Evolutionary conservation across 2,797 vertebrate species (phyloP).

Genomic region (Miichthys miiuy): DNA sequence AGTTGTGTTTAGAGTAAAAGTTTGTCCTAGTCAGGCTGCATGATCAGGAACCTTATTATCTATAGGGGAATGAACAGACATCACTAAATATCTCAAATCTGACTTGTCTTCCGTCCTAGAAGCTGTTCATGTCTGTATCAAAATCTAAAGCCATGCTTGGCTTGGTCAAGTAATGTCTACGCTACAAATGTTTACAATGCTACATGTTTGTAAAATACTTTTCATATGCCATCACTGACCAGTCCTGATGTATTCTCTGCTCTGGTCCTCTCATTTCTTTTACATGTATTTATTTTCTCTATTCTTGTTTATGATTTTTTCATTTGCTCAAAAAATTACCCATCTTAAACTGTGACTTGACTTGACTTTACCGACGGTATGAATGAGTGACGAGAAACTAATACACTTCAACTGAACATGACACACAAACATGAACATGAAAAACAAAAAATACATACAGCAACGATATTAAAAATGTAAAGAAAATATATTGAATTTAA

Average conservation of each 20-base stretch:
- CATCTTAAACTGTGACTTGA: constrained; percentile 87
- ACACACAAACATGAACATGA: constrained; percentile 87
- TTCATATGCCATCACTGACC: constrained; percentile 80
- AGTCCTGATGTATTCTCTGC: constrained; percentile 72
- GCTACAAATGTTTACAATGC: constrained; percentile 87
- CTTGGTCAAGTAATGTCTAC: constrained; percentile 76
- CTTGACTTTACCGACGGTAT: constrained; percentile 90
- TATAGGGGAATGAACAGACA: constrained; percentile 69
- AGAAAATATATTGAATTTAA: constrained; percentile 78
- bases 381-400: constrained; percentile 87
- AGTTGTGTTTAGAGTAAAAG: constrained; percentile 67
- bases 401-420: constrained; percentile 87
- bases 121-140: constrained; percentile 82
- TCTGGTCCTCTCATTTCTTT: constrained; percentile 82
- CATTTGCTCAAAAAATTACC: constrained; percentile 81
- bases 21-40: constrained; percentile 68
- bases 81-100: constrained; percentile 77
- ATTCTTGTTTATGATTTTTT: constrained; percentile 76
- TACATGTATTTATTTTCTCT: constrained; percentile 86
- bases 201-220: constrained; percentile 83
- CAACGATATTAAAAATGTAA: constrained; percentile 83
- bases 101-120: constrained; percentile 88
- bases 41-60: constrained; percentile 64
- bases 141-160: constrained; percentile 78
- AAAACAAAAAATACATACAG: constrained; percentile 77